Base-by-base conservation (phyloP, 2,888 invertebrate genomes). In the Platynereis dumerilii region DNA sequence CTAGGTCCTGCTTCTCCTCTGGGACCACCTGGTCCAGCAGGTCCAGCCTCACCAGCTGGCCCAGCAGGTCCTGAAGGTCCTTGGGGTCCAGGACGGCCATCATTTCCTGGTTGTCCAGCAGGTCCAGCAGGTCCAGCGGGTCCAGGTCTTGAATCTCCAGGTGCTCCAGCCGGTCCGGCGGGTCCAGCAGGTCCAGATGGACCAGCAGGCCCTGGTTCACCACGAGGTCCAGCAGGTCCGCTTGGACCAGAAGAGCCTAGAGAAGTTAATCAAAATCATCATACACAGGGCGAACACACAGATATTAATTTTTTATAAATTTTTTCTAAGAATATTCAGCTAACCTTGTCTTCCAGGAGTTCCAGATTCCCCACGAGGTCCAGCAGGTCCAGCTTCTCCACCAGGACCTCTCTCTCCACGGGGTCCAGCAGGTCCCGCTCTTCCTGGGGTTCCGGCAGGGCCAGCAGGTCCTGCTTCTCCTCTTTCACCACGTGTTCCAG, bases 391-490 rank as follows among this genome's bases (percentile, higher is more conserved):
- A 3, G 22, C 22, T 5, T 39, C 26, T n/a, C 61, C 61, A 2
- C 53, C 39, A 12, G 29, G 39, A 5, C 61, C 44, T 26, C 58
- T 58, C 66, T 64, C 20, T 20, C 34, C 34, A 7, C 48, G n/a
- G 5, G n/a, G 48, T 20, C 60, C 60, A 17, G 48, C 22, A n/a
- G 52, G 24, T 24, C 74, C 74, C 7, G 58, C 44, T 20, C 45
- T 28, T 58, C 73, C 73, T 29, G 55, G 58, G 12, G 57, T 39
- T 54, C 73, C 73, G n/a, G 67, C 24, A 5, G 29, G 39, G 29
- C 70, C 70, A 52, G 56, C 39, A n/a, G 60, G 53, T n/a, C 69
- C 67, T 12, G 45, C 24, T 34, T 28, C 22, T 2, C 62, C 62
- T 17, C 24, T 26, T 2, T 10, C 24, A 26, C 62, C 62, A 28